Conservation (phyloP, 2,888 invertebrate species). For the Graphium colonna region DNA sequence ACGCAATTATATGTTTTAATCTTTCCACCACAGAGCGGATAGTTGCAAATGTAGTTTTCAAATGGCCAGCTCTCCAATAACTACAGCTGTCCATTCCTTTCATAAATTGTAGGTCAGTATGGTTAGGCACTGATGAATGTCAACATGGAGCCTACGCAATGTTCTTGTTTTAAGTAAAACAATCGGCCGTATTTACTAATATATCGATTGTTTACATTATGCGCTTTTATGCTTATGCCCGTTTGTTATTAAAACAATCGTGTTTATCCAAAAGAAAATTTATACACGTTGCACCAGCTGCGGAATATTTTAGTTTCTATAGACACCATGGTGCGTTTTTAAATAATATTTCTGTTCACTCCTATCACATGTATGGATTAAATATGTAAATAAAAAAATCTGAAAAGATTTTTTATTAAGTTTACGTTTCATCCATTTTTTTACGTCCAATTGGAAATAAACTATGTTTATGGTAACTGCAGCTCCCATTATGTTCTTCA, state of each 20-base stretch:
- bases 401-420: too few species aligned
- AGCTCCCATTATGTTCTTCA: too few species aligned
- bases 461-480: too few species aligned
- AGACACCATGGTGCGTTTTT: neutral
- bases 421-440: too few species aligned
- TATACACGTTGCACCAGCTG: conserved; percentile 18
- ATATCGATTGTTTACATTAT: conserved; percentile 43
- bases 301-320: conserved; percentile 12
- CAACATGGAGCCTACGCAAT: conserved; percentile 45
- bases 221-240: conserved; percentile 34
- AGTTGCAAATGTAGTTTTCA: conserved; percentile 8
- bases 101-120: conserved; percentile 27
- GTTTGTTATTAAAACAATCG: conserved; percentile 39
- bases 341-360: too few species aligned
- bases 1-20: neutral
- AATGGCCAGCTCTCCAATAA: neutral
- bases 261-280: conserved; percentile 35
- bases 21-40: neutral
- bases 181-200: conserved; percentile 60
- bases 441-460: too few species aligned
- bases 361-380: too few species aligned
- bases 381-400: too few species aligned
- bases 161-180: conserved; percentile 44
- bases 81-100: conserved; percentile 12
- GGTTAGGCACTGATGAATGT: conserved; percentile 25